These are phyloP conservation scores for Drosophila pseudoananassae DNA, from an alignment of 1,140 invertebrate species.

Conservation along the genomic window DNA sequence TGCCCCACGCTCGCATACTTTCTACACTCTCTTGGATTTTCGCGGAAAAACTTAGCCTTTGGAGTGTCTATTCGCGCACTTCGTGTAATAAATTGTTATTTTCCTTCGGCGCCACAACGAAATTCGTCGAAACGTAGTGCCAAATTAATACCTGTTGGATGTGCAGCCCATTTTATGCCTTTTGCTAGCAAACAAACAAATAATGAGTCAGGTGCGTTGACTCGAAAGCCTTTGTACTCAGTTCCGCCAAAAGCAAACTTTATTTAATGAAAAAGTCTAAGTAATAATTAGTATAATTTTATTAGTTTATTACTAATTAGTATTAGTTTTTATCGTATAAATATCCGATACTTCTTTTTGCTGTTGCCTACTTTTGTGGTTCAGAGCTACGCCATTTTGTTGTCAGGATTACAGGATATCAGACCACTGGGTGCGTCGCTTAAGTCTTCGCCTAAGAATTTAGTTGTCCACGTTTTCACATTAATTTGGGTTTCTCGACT, in stretches of 20 bases:
- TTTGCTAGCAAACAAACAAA: constrained; percentile 36
- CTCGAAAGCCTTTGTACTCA: constrained; percentile 12
- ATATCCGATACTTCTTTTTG: not conserved
- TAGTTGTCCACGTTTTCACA: constrained; percentile 51
- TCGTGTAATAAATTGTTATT: constrained; percentile 72
- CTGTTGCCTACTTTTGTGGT: not conserved
- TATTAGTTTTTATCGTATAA: not conserved
- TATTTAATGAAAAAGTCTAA: not conserved
- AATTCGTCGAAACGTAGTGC: constrained; percentile 58
- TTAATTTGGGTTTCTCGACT: constrained; percentile 31
- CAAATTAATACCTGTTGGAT: constrained; percentile 77
- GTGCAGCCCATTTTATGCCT: constrained; percentile 40
- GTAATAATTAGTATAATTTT: too few relatives aligned
- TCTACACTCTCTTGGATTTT: not conserved
- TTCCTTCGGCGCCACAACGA: constrained; percentile 55
- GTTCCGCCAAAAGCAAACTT: not conserved
- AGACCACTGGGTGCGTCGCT: constrained; percentile 9
- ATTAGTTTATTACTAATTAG: too few relatives aligned
- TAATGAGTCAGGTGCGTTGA: constrained; percentile 12
- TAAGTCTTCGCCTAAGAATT: constrained; percentile 25
- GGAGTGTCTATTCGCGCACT: constrained; percentile 66
- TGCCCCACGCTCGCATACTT: not conserved
- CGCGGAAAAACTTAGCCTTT: constrained; percentile 18
- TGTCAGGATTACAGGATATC: constrained; percentile 16
- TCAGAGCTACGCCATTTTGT: not conserved